Conservation (phyloP, 1,140 invertebrate genomes). For the Drosophila bocki region DNA sequence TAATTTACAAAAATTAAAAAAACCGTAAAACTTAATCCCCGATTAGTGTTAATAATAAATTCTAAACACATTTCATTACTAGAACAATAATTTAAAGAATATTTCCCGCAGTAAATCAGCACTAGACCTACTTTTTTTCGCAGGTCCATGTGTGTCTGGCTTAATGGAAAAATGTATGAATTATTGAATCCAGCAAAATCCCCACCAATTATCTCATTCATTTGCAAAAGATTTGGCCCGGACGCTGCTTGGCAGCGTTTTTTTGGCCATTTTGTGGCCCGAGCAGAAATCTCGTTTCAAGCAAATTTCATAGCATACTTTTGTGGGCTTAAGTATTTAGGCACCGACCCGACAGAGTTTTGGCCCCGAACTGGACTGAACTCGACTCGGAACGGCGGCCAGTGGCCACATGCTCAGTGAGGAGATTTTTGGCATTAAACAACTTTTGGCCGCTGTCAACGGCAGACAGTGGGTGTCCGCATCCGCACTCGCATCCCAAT, state of each 20-base stretch:
- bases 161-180: slow-evolving; percentile 25
- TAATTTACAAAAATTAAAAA: neutral
- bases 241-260: slow-evolving; percentile 15
- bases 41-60: slow-evolving; percentile 2
- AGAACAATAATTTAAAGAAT: slow-evolving; percentile 1
- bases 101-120: neutral
- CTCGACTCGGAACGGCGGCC: neutral
- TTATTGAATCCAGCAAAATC: slow-evolving; percentile 36
- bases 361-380: slow-evolving; percentile 6
- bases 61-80: slow-evolving; percentile 1
- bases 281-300: slow-evolving; percentile 69
- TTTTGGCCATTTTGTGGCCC: slow-evolving; percentile 56
- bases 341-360: slow-evolving; percentile 41
- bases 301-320: slow-evolving; percentile 79
- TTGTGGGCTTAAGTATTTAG: slow-evolving; percentile 79
- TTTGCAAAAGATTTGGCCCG: slow-evolving; percentile 47
- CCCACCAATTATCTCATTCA: slow-evolving; percentile 63
- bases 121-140: neutral
- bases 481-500: slow-evolving; percentile 9
- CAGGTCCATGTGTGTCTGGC: neutral
- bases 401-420: slow-evolving; percentile 28
- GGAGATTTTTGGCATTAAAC: slow-evolving; percentile 58
- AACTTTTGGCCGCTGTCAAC: slow-evolving; percentile 59
- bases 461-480: slow-evolving; percentile 40
- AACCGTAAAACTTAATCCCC: neutral